Evolutionary conservation across 2,888 invertebrate species (phyloP), one percentile per base, ranked within the genome.

Genomic region (Diplazon laetatorius): DNA sequence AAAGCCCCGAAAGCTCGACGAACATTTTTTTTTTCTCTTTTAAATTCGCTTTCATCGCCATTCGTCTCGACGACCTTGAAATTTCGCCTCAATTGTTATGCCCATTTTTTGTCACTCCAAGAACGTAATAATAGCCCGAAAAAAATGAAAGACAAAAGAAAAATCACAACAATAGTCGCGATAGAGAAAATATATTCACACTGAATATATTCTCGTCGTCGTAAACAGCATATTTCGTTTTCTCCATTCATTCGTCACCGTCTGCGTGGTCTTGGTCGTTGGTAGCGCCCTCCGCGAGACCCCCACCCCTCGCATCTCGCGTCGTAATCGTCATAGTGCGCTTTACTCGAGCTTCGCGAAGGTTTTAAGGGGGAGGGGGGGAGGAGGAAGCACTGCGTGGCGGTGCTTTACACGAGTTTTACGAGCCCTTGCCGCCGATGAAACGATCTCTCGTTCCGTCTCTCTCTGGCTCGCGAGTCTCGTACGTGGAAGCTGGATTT

Each of bases 321-420:
- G 65, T 52, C 57, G 71, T 76, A 71, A 76, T 76, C 76, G 65
- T 71, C 71, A 52, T 65, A 48, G 44, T 39, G 16, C 71, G 65
- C 44, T 70, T 76, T 66, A 60, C 71, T 76, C 63, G 39, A 69
- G 52, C 44, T 62, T 60, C 42, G 37, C 1, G 42, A 16, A 66
- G 20, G 73, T 2, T 30, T 6, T 30, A 30, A 2, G 30, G 30
- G 4, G 37, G 42, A n/a, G 42, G 9, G 44, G 37, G 35, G 35
- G 69, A 68, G 14, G 55, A 16, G 30, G 55, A 9, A 35, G 55
- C 25, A 9, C 55, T 16, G 30, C 9, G 37, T n/a, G n/a, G n/a
- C 50, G 70, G 63, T 52, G 70, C 16, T 71, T 71, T 76, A 59
- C 70, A 22, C 63, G 65, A 78, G 74, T 78, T 78, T 78, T 75